Evolutionary conservation across 2,797 vertebrate genomes (phyloP).

Genomic region (Oreonectes daqikongensis): DNA sequence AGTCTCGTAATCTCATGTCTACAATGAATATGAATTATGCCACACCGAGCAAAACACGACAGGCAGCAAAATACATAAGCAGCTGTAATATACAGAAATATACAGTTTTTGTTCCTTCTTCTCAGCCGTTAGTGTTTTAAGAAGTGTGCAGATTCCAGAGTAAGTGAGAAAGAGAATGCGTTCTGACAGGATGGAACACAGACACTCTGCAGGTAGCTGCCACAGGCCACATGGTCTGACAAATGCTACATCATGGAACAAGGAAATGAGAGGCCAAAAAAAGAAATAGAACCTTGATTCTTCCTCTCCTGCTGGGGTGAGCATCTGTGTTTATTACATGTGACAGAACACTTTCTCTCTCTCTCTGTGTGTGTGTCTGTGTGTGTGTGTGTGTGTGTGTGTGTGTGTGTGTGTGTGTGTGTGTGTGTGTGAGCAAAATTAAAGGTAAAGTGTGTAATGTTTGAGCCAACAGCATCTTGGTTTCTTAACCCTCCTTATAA

Average conservation of each 20-base stretch:
- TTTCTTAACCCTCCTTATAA: not conserved
- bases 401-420: not conserved
- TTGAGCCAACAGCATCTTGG: not conserved
- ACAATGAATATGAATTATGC: too few relatives aligned
- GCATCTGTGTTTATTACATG: conserved; percentile 34
- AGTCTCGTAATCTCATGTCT: not conserved
- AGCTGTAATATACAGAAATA: not conserved
- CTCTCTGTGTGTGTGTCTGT: not conserved
- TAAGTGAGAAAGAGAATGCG: conserved; percentile 17
- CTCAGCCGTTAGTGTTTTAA: conserved; percentile 4
- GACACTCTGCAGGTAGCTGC: conserved; percentile 53
- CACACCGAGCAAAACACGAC: too few relatives aligned
- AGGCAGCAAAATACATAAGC: not conserved
- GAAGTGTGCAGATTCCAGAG: conserved; percentile 20
- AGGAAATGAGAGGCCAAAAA: conserved; percentile 19
- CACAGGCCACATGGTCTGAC: conserved; percentile 28
- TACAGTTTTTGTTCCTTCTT: not conserved
- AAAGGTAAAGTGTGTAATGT: not conserved
- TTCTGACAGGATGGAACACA: conserved; percentile 45
- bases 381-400: conserved; percentile 3
- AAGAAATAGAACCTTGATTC: conserved; percentile 24
- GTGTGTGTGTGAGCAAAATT: conserved; percentile 22
- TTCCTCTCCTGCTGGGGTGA: conserved; percentile 27
- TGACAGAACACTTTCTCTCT: conserved; percentile 46
- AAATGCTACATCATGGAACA: conserved; percentile 28